phyloP scores from a whole-genome alignment of 2,888 invertebrate genomes.

The Nemoura dubitans region DNA sequence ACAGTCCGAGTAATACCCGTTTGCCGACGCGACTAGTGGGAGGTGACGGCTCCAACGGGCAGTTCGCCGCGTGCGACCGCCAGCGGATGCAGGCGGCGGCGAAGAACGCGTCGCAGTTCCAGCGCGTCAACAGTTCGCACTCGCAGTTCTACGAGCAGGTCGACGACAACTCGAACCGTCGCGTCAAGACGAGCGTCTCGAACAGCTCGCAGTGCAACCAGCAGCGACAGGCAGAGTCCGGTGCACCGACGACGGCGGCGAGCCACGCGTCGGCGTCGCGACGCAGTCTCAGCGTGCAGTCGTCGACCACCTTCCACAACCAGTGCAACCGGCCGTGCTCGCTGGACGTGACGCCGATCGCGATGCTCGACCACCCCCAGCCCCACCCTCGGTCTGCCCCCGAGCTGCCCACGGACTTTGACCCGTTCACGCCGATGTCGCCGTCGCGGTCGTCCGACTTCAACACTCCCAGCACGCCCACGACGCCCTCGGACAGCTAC shows the following conservation, averaged over 20 bases:
- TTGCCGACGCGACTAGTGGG: background rate
- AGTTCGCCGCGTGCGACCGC: background rate
- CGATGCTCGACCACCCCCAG: conserved; percentile 10
- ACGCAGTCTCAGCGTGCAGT: conserved; percentile 22
- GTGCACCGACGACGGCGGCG: background rate
- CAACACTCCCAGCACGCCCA: conserved; percentile 15
- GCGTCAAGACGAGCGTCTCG: background rate
- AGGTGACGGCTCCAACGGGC: background rate
- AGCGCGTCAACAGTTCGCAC: background rate
- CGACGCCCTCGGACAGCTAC: conserved; percentile 22
- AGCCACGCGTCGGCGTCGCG: conserved; percentile 17
- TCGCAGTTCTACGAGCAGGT: background rate
- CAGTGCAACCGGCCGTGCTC: conserved; percentile 40
- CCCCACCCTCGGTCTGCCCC: conserved; percentile 26
- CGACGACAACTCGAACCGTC: conserved; percentile 21
- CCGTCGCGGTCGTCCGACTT: conserved; percentile 9
- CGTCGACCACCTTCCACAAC: conserved; percentile 41
- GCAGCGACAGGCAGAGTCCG: background rate
- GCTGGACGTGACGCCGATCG: conserved; percentile 14
- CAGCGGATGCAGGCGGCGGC: background rate
- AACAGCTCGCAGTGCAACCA: background rate
- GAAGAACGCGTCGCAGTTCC: background rate
- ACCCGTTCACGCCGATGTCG: conserved; percentile 19
- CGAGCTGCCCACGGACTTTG: conserved; percentile 17
- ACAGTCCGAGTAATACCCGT: background rate